phyloP scores from a whole-genome alignment of 1,140 invertebrate species.

The Leptopilina clavipes region DNA sequence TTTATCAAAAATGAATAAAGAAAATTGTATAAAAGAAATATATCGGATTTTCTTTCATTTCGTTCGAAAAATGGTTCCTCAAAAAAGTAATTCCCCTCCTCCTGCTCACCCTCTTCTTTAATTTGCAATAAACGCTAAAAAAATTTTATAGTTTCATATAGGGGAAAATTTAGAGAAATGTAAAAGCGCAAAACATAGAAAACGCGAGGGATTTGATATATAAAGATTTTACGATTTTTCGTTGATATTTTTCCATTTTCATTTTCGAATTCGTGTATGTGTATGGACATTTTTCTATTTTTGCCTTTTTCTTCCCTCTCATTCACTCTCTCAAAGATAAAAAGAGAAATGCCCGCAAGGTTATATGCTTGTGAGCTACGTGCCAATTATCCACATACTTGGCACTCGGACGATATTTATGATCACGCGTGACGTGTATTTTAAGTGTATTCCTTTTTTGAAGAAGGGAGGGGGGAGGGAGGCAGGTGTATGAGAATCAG shows the following conservation, averaged over 20 bases:
- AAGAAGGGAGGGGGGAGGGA: background rate
- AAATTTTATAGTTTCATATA: background rate
- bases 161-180: background rate
- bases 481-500: background rate
- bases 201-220: too few relatives aligned
- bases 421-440: constrained; percentile 28
- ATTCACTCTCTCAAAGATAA: background rate
- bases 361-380: constrained; percentile 35
- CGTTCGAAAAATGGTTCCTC: too few relatives aligned
- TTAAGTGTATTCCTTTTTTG: background rate
- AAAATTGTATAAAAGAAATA: background rate
- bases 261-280: too few relatives aligned
- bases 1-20: too few relatives aligned
- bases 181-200: too few relatives aligned
- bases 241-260: background rate
- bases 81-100: background rate
- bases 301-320: constrained; percentile 1
- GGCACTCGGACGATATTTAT: constrained; percentile 36
- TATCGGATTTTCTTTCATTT: too few relatives aligned
- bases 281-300: background rate
- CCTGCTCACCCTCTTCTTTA: background rate
- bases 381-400: constrained; percentile 41
- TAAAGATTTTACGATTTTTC: constrained; percentile 13
- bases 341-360: constrained; percentile 24
- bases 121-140: constrained; percentile 12